Percentiles rank a stretch among this genome's conserved stretches.
Conservation (phyloP, 2,113 vertebrate genomes). For the Okapia johnstoni region DNA sequence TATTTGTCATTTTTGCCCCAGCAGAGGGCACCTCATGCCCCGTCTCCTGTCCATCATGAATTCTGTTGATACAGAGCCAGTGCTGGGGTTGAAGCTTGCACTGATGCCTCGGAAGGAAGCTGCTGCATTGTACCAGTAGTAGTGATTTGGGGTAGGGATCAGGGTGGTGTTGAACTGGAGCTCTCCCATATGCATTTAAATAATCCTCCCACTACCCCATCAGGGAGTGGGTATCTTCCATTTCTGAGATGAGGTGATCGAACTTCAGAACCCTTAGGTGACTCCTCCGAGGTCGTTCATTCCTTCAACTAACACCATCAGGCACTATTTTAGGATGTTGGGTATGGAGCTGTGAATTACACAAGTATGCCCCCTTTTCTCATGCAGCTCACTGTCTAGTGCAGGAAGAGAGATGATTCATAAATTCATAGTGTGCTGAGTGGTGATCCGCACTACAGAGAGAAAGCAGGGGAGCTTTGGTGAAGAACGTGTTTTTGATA, state of each 20-base stretch:
- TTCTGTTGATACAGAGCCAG: neutral
- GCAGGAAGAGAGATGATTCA: neutral
- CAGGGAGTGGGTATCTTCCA: neutral
- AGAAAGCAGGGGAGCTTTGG: neutral
- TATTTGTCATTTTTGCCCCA: neutral
- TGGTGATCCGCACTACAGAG: neutral
- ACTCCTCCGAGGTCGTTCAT: neutral
- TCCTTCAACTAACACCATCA: neutral
- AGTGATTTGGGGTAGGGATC: accelerated
- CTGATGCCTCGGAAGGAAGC: accelerated
- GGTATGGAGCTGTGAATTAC: neutral
- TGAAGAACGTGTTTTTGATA: neutral
- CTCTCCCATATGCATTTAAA: neutral
- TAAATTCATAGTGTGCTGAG: neutral
- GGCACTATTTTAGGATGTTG: neutral
- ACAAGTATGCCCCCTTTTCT: accelerated
- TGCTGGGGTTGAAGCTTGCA: neutral
- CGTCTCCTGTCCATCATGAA: neutral
- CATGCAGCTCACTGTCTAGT: neutral
- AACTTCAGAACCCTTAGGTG: neutral
- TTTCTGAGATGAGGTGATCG: neutral
- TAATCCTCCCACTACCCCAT: neutral
- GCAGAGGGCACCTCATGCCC: conserved; percentile 21
- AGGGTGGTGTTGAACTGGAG: accelerated
- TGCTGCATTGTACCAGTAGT: accelerated